These are phyloP conservation scores for Poecilia gillii DNA, from an alignment of 2,797 vertebrate species.

Conservation along the genomic window DNA sequence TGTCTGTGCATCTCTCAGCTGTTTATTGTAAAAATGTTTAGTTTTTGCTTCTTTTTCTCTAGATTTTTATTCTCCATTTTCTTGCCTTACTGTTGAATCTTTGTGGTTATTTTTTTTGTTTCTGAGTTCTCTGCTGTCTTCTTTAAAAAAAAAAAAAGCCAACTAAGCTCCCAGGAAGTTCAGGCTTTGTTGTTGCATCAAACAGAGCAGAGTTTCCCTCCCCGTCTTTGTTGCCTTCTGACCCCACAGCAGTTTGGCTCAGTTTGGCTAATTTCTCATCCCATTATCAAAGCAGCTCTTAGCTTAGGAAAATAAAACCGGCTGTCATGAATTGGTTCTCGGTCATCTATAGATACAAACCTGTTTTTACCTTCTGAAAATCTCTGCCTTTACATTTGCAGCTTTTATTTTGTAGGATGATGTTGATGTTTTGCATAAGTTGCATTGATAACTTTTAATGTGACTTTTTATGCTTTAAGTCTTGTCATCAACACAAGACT, in stretches of 20 bases:
- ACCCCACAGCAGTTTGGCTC: constrained; percentile 30
- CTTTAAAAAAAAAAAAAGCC: constrained; percentile 9
- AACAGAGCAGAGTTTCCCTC: constrained; percentile 6
- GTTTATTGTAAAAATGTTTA: background rate
- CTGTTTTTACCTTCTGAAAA: background rate
- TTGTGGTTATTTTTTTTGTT: background rate
- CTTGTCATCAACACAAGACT: background rate
- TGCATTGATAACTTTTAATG: background rate
- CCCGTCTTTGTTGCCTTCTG: constrained; percentile 17
- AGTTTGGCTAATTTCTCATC: constrained; percentile 8
- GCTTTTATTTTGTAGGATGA: background rate
- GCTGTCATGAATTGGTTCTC: background rate
- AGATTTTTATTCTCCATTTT: background rate
- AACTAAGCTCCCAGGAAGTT: constrained; percentile 22
- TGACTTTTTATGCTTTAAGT: background rate
- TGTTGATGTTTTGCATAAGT: background rate
- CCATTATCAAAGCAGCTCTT: background rate
- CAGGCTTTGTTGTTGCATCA: constrained; percentile 9
- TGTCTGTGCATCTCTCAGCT: background rate
- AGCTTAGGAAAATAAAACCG: background rate
- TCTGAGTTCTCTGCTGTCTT: background rate
- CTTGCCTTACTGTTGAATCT: background rate
- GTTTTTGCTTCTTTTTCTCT: background rate
- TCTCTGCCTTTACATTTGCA: background rate
- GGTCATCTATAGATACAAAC: background rate